These are phyloP conservation scores for Allygus modestus DNA, from an alignment of 2,888 invertebrate species.

Conservation along the genomic window DNA sequence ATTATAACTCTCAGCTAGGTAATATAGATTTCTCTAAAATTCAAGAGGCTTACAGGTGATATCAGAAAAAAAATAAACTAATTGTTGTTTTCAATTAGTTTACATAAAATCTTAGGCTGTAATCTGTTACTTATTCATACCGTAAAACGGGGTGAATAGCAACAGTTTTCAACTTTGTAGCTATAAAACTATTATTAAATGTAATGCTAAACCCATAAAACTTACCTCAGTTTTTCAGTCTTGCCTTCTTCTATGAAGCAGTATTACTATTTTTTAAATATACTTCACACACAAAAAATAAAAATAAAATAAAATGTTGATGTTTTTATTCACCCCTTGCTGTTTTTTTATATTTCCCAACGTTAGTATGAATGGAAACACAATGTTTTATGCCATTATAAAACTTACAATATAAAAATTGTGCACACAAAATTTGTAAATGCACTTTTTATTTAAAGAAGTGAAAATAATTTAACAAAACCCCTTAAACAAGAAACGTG, in stretches of 20 bases:
- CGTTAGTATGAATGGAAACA: background rate
- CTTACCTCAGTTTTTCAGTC: conserved; percentile 39
- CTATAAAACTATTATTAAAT: conserved; percentile 16
- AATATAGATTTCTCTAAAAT: no score
- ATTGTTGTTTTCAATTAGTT: no score
- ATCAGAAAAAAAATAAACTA: no score
- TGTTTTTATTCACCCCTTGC: background rate
- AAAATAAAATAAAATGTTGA: background rate
- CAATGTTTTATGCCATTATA: background rate
- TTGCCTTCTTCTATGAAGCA: conserved; percentile 26
- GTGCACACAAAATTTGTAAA: no score
- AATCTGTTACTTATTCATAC: no score
- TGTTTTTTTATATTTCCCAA: background rate
- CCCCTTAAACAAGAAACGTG: no score
- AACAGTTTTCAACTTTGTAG: conserved; percentile 47
- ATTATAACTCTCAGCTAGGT: no score
- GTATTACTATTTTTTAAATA: conserved; percentile 19
- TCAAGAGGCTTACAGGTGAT: no score
- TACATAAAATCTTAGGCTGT: no score
- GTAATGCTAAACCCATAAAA: conserved; percentile 41
- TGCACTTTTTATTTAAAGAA: no score
- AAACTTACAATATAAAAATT: background rate
- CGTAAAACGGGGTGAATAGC: conserved; percentile 33
- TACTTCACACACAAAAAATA: background rate
- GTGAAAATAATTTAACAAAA: no score